Percentiles rank a stretch among this genome's conserved stretches.
Conservation (phyloP, 2,113 vertebrate genomes). For the Dunckerocampus dactyliophorus region DNA sequence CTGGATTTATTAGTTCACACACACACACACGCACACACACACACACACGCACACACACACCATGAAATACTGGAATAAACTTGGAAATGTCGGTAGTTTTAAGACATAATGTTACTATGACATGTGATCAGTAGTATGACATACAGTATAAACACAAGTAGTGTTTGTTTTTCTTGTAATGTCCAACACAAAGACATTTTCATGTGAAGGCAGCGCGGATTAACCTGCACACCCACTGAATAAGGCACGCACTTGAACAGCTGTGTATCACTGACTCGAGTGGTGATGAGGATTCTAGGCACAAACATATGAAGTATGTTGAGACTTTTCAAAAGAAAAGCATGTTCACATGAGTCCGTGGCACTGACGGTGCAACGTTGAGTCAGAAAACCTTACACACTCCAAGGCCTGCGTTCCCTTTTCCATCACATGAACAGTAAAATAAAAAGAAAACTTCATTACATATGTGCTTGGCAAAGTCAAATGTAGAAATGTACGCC, state of each 20-base stretch:
- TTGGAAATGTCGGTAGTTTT: no score
- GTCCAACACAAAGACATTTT: not conserved
- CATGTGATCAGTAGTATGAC: not conserved
- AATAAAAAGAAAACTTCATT: not conserved
- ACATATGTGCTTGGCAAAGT: not conserved
- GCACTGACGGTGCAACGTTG: not conserved
- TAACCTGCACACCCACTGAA: not conserved
- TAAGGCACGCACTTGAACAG: not conserved
- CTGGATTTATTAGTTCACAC: slow-evolving; percentile 1
- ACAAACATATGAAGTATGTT: not conserved
- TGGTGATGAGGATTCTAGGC: not conserved
- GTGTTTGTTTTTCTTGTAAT: not conserved
- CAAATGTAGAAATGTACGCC: not conserved
- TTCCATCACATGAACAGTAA: not conserved
- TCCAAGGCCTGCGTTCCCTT: not conserved
- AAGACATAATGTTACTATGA: not conserved
- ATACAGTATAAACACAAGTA: not conserved
- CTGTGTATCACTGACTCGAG: not conserved
- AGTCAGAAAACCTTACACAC: no score
- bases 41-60: slow-evolving; percentile 2
- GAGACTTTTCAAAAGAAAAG: not conserved
- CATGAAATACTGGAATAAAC: slow-evolving; percentile 3
- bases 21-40: slow-evolving; percentile 1
- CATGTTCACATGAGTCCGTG: not conserved
- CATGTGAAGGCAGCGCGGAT: not conserved